These are phyloP conservation scores for Drosophila pseudotalamancana DNA, from an alignment of 2,888 invertebrate species.

Conservation along the genomic window DNA sequence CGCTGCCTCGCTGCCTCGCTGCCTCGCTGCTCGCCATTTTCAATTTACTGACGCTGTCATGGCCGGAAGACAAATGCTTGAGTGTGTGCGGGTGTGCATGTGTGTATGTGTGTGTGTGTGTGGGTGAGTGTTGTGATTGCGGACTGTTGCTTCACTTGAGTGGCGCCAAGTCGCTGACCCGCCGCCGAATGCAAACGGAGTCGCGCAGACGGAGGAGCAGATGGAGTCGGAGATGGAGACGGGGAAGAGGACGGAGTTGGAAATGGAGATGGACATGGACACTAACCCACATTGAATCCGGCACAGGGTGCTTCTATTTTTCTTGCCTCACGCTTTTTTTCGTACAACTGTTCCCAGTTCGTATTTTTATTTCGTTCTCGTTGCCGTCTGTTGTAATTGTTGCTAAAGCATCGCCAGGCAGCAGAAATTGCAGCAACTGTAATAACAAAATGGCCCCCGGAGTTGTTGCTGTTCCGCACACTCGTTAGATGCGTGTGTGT, in stretches of 20 bases:
- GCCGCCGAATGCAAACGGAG: slow-evolving; percentile 24
- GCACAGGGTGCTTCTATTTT: slow-evolving; percentile 62
- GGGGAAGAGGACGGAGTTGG: background rate
- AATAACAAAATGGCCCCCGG: slow-evolving; percentile 78
- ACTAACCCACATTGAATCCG: slow-evolving; percentile 5
- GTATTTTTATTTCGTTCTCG: slow-evolving; percentile 27
- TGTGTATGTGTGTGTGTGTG: slow-evolving; percentile 12
- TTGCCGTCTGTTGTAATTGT: slow-evolving; percentile 64
- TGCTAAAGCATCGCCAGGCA: slow-evolving; percentile 64
- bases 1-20: slow-evolving; percentile 42
- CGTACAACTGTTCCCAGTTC: slow-evolving; percentile 18
- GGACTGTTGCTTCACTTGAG: slow-evolving; percentile 69
- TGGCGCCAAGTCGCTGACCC: slow-evolving; percentile 56
- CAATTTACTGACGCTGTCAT: slow-evolving; percentile 76
- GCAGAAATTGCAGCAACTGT: slow-evolving; percentile 74
- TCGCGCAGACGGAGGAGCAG: slow-evolving; percentile 1
- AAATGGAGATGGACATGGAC: slow-evolving; percentile 14
- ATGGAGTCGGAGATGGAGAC: slow-evolving; percentile 13
- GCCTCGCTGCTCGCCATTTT: slow-evolving; percentile 60
- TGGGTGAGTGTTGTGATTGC: slow-evolving; percentile 64
- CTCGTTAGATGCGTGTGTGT: background rate
- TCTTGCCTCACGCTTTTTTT: slow-evolving; percentile 29
- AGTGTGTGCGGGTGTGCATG: slow-evolving; percentile 26
- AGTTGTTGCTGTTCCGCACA: slow-evolving; percentile 59
- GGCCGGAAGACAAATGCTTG: slow-evolving; percentile 69